These are phyloP conservation scores for Chelmon rostratus DNA, from an alignment of 2,797 vertebrate genomes.

Conservation along the genomic window DNA sequence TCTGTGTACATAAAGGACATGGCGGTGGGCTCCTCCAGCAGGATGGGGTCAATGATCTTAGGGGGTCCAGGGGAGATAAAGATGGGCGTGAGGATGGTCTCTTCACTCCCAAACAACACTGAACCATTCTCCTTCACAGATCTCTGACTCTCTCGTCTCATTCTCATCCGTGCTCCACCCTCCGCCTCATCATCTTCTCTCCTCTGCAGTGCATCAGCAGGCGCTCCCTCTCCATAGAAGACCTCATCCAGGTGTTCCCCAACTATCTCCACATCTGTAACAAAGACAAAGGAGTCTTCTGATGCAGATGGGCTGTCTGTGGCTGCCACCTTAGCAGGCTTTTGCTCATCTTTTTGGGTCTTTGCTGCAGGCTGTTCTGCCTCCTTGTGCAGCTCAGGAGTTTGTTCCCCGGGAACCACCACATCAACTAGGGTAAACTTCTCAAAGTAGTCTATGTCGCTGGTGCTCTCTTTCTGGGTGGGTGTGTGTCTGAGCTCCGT, in stretches of 20 bases:
- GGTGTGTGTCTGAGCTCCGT: conserved; percentile 53
- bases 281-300: conserved; percentile 83
- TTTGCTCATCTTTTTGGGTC: conserved; percentile 52
- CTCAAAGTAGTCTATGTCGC: conserved; percentile 94
- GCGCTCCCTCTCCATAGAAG: conserved; percentile 87
- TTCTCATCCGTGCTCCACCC: conserved; percentile 57
- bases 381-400: conserved; percentile 55
- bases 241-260: conserved; percentile 91
- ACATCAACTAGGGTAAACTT: conserved; percentile 93
- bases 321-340: conserved; percentile 35
- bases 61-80: conserved; percentile 89
- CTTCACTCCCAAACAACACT: conserved; percentile 89
- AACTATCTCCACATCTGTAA: conserved; percentile 86
- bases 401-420: conserved; percentile 80
- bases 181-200: conserved; percentile 56
- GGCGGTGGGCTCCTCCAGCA: conserved; percentile 93
- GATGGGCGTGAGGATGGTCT: conserved; percentile 89
- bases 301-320: conserved; percentile 44
- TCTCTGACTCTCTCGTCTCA: conserved; percentile 80
- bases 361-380: conserved; percentile 41
- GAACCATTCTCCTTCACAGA: conserved; percentile 84
- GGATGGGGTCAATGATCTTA: conserved; percentile 89
- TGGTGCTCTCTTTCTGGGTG: conserved; percentile 66
- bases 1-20: conserved; percentile 94
- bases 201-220: conserved; percentile 82